A percentile compares a stretch with the other conserved stretches of the same genome.
These are phyloP conservation scores for Oplegnathus fasciatus DNA, from an alignment of 2,113 vertebrate species.

Conservation along the genomic window DNA sequence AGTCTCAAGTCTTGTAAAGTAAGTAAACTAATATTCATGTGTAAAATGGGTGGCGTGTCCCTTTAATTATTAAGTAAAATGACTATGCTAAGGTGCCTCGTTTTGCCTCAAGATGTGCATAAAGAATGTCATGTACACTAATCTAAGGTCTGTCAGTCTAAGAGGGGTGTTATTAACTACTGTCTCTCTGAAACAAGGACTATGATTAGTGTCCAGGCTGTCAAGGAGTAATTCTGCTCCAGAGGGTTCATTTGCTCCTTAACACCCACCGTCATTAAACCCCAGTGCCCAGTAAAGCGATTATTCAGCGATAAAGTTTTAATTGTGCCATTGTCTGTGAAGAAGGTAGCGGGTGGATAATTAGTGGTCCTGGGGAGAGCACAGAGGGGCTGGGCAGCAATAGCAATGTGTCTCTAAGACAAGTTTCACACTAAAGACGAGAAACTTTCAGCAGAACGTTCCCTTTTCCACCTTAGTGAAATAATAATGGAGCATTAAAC, in stretches of 20 bases:
- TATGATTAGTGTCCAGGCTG: constrained; percentile 70
- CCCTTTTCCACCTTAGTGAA: constrained; percentile 14
- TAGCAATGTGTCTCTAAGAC: constrained; percentile 46
- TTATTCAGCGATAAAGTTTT: constrained; percentile 82
- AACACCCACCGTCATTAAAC: constrained; percentile 74
- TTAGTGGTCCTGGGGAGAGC: constrained; percentile 60
- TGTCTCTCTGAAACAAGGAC: constrained; percentile 55
- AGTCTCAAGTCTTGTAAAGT: too few relatives aligned
- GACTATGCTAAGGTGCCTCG: background rate
- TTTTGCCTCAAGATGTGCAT: background rate
- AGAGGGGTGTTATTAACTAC: constrained; percentile 23
- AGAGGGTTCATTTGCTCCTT: constrained; percentile 65
- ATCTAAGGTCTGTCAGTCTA: constrained; percentile 36
- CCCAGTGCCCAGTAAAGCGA: constrained; percentile 64
- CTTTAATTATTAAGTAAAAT: constrained; percentile 20
- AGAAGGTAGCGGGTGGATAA: constrained; percentile 59
- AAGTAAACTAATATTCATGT: background rate
- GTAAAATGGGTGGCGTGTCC: background rate
- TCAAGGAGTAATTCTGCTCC: constrained; percentile 56
- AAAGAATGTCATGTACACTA: background rate
- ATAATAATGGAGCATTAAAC: constrained; percentile 12
- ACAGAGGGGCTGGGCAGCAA: constrained; percentile 18
- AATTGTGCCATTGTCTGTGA: constrained; percentile 73
- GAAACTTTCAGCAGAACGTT: constrained; percentile 21
- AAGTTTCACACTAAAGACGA: constrained; percentile 49